Conservation (phyloP, 2,797 vertebrate species). For the Tragelaphus eurycerus region DNA sequence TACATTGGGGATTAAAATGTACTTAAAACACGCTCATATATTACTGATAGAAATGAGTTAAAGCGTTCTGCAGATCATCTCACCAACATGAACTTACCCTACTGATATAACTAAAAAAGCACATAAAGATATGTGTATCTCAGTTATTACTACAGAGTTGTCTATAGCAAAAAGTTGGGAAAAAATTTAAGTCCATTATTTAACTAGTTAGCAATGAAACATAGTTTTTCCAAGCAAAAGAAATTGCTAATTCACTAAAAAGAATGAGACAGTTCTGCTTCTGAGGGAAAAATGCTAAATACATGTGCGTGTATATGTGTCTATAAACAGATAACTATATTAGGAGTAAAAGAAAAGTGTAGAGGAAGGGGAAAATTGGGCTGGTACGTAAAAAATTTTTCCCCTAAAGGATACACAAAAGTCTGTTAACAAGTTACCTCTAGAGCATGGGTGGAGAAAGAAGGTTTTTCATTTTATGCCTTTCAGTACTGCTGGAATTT, state of each 20-base stretch:
- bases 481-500: constrained; percentile 33
- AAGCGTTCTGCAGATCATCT: not conserved
- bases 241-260: not conserved
- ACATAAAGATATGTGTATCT: not conserved
- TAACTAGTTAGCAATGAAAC: constrained; percentile 21
- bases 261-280: not conserved
- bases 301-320: not conserved
- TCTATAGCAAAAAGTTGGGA: not conserved
- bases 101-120: not conserved
- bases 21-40: not conserved
- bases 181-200: not conserved
- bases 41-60: not conserved
- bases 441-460: not conserved
- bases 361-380: not conserved
- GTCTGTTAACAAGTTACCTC: not conserved
- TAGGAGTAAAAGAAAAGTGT: not conserved
- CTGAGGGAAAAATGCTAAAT: not conserved
- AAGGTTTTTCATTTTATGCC: not conserved
- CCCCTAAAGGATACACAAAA: not conserved
- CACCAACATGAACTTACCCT: not conserved
- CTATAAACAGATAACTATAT: not conserved
- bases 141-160: not conserved
- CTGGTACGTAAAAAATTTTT: not conserved
- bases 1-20: not conserved
- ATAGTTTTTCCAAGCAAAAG: not conserved